Base-by-base conservation (phyloP, 2,888 invertebrate genomes). In the Patella pellucida region DNA sequence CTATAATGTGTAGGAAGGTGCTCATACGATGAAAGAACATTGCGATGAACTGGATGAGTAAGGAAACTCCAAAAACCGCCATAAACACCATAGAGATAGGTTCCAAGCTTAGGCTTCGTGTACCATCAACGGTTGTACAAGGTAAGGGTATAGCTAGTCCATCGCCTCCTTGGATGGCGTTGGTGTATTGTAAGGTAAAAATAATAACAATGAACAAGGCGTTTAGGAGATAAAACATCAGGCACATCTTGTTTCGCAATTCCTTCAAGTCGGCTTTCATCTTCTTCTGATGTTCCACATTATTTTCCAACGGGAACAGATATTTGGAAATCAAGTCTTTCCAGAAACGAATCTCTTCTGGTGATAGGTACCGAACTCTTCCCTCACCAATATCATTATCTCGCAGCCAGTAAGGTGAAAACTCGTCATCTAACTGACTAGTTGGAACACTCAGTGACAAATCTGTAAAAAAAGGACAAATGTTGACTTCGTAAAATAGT, bases 21-120 rank as follows among this genome's bases (percentile, higher is more conserved):
- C 97, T 97, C 89, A 98, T 97, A 86, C 99, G 95, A 95, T 99
- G 98, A 94, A 98, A 97, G 93, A 99, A 93, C 99, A 99, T 99
- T 85, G 97, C 98, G 73, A 95, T 94, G 91, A 98, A 98, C 92
- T 99, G 98, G 85, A 99, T 97, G 56, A 97, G 93, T 92, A 99
- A 93, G 92, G 98, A 97, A 86, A 97, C 93, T 52, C 97, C 97
- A 92, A 98, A 99, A 94, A 98, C 98, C 92, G 97, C 96, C 85
- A 99, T 97, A 89, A 99, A 98, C 23, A 99, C 96, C 77, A 99
- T 92, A 93, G 86, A 85, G 56, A 88, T 84, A 0, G 88, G 88
- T 72, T 88, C 88, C 14, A 87, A 74, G 0, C 83, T 84, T 23
- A 86, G 77, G 12, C 68, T 76, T 12, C 79, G 76, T 0, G 82